Base-by-base conservation (phyloP, 2,797 vertebrate species). In the Acanthurus lineatus region DNA sequence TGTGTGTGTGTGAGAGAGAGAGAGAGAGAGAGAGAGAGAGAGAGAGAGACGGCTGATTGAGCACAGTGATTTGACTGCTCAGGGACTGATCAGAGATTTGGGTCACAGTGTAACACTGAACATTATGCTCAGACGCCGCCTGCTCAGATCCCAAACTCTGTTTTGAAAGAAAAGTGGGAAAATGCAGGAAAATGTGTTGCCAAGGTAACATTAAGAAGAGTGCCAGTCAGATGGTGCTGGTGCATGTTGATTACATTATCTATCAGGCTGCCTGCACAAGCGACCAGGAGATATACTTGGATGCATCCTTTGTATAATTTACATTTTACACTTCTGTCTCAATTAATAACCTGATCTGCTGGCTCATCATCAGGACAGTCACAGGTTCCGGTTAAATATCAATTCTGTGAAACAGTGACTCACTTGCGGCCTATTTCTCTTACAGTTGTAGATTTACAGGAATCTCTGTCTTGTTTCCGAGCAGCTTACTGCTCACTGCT, bases 371-470 rank as follows among this genome's bases (percentile, higher is more conserved):
- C 81, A 12, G 62, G 57, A 12, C 80, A 69, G 52, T 87, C 72
- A 65, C 78, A 77, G 69, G 62, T 79, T 84, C 61, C 82, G 28
- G 59, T 58, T 78, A 60, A 79, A 81, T 54, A 76, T 47, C 6
- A 5, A 44, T 35, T 15, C 59, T 83, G 87, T 86, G 84, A 86
- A 87, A 54, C 47, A 14, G 48, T 88, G 89, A 93, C 75, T 91
- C 89, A 91, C 15, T 40, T 60, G 3, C 75, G 76, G 84, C 19
- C 77, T 64, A 71, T 67, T 68, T 66, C 61, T 51, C 51, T 9
- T 38, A 17, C 67, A 45, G 42, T 69, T 82, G n/a, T 49, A 70
- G 49, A 70, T 76, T 88, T 45, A 9, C 25, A 72, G 17, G 65
- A 49, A 64, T 79, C 60, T 84, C 58, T 51, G 38, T 56, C 38